A percentile compares a stretch with the other conserved stretches of the same genome.
Conservation (phyloP, 30 jellyfish, hydroid and myxozoan genomes). For the Chironex yamaguchii region DNA sequence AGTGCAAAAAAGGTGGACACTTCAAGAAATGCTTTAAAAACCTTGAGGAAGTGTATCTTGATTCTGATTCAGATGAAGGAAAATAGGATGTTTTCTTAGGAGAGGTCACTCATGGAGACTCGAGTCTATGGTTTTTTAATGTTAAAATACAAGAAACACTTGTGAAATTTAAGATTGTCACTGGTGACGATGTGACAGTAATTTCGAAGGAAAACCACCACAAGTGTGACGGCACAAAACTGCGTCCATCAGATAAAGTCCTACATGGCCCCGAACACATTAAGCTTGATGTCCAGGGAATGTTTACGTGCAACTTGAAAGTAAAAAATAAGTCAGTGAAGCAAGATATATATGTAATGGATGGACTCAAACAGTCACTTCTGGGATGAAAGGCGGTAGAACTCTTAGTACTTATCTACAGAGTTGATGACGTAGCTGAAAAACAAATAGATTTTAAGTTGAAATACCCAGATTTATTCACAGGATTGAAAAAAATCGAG, state of each 20-base stretch:
- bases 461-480: slow-evolving; percentile 24
- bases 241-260: neutral
- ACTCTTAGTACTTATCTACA: neutral
- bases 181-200: neutral
- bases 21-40: neutral
- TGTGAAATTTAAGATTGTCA: neutral
- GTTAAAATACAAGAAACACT: neutral
- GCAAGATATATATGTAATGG: slow-evolving; percentile 17
- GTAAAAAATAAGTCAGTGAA: slow-evolving; percentile 4
- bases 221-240: neutral
- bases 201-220: neutral
- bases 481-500: slow-evolving; percentile 36
- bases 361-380: slow-evolving; percentile 23
- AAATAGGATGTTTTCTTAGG: neutral
- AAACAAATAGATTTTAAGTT: neutral
- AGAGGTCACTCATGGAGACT: neutral
- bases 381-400: slow-evolving; percentile 21
- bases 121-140: neutral
- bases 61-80: too few species aligned
- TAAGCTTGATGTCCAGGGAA: neutral
- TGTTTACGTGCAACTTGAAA: neutral
- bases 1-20: neutral
- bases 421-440: neutral
- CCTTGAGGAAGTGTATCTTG: too few species aligned
- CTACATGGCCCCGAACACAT: neutral